Conservation (phyloP, 1,140 invertebrate species). For the Colletes gigas region DNA sequence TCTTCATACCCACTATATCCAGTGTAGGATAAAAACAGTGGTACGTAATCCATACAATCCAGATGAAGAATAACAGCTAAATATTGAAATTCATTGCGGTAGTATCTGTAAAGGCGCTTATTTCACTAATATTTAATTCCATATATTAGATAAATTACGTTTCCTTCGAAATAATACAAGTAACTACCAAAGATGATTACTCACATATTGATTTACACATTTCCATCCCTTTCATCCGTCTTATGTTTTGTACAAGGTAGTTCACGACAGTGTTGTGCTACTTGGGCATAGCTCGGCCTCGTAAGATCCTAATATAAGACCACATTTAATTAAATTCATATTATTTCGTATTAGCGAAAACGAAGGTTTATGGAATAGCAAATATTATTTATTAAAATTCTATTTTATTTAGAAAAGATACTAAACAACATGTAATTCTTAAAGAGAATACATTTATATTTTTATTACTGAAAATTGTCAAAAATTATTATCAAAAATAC, state of each 20-base stretch:
- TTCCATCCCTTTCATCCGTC: conserved; percentile 79
- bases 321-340: conserved; percentile 34
- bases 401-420: neutral
- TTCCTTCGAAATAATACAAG: neutral
- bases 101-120: conserved; percentile 74
- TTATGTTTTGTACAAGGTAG: conserved; percentile 81
- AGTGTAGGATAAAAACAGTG: conserved; percentile 72
- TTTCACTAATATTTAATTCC: conserved; percentile 50
- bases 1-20: conserved; percentile 68
- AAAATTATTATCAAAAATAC: too few species aligned
- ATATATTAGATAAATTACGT: neutral
- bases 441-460: neutral
- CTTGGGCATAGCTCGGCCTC: conserved; percentile 91
- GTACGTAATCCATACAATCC: conserved; percentile 75
- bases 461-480: too few species aligned
- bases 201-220: conserved; percentile 77
- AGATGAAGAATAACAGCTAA: conserved; percentile 75
- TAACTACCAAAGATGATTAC: conserved; percentile 54
- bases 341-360: neutral
- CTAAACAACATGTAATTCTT: neutral
- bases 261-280: conserved; percentile 88
- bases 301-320: conserved; percentile 79
- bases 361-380: neutral
- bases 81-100: conserved; percentile 75
- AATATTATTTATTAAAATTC: conserved; percentile 8